Evolutionary conservation across 1,140 invertebrate genomes (phyloP).

Genomic region (Atta texana): DNA sequence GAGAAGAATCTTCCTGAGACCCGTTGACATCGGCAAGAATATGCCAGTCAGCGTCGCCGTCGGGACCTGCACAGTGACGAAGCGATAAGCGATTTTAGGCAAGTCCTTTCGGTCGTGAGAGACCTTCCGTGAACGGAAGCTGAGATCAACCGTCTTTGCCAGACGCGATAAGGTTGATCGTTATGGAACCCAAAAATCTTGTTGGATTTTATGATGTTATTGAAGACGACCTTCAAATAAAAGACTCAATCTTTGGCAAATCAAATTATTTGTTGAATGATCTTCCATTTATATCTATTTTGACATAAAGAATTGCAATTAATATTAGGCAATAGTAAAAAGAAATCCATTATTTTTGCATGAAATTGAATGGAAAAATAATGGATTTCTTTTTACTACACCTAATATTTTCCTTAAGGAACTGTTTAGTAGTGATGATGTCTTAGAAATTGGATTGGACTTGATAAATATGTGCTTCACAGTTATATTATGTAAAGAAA

Average conservation of each 20-base stretch:
- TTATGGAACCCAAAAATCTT: slow-evolving; percentile 5
- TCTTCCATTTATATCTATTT: background rate
- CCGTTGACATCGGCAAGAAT: slow-evolving; percentile 73
- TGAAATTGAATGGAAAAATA: too few relatives aligned
- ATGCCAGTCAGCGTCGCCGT: slow-evolving; percentile 69
- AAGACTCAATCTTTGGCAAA: background rate
- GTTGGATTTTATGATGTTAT: background rate
- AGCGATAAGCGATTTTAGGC: slow-evolving; percentile 63
- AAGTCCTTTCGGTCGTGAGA: slow-evolving; percentile 61
- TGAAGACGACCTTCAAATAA: background rate
- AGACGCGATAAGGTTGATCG: slow-evolving; percentile 8
- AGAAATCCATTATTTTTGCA: too few relatives aligned
- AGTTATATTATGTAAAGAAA: background rate
- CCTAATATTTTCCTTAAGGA: background rate
- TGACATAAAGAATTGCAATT: background rate
- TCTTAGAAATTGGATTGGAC: background rate
- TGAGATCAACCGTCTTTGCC: slow-evolving; percentile 14
- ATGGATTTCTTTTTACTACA: too few relatives aligned
- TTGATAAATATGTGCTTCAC: background rate
- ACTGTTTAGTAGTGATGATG: background rate
- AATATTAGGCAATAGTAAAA: background rate
- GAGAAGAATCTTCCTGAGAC: slow-evolving; percentile 55
- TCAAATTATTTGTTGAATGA: background rate
- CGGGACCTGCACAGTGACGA: slow-evolving; percentile 67
- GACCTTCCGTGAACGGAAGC: slow-evolving; percentile 70